phyloP scores from a whole-genome alignment of 2,888 invertebrate species.

The Leptinotarsa juncta region DNA sequence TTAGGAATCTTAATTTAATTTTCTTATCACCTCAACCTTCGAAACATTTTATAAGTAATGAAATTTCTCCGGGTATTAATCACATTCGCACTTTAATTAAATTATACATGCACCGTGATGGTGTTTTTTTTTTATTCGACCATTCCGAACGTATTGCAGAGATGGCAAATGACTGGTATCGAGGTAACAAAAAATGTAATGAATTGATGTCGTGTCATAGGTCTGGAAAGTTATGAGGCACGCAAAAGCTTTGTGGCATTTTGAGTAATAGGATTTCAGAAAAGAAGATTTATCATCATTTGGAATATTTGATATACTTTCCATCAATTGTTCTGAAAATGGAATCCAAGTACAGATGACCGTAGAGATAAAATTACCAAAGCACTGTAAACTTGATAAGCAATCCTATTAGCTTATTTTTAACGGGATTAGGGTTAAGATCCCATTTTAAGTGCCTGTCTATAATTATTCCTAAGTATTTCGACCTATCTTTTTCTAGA shows the following conservation, averaged over 20 bases:
- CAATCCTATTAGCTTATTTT: too few relatives aligned
- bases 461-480: too few relatives aligned
- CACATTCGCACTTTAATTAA: background rate
- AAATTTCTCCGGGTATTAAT: background rate
- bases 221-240: background rate
- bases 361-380: too few relatives aligned
- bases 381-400: too few relatives aligned
- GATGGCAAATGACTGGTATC: background rate
- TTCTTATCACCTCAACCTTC: background rate
- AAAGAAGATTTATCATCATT: background rate
- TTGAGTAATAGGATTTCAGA: background rate
- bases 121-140: background rate
- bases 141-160: background rate
- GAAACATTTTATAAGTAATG: background rate
- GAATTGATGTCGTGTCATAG: background rate
- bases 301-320: too few relatives aligned
- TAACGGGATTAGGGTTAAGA: too few relatives aligned
- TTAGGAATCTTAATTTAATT: background rate
- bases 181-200: background rate
- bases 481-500: too few relatives aligned
- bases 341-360: too few relatives aligned
- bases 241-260: background rate
- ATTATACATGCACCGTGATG: background rate
- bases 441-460: too few relatives aligned
- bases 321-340: too few relatives aligned